A percentile compares a stretch with the other conserved stretches of the same genome.
phyloP scores from a whole-genome alignment of 2,888 invertebrate species.

The Hoplodrina ambigua region DNA sequence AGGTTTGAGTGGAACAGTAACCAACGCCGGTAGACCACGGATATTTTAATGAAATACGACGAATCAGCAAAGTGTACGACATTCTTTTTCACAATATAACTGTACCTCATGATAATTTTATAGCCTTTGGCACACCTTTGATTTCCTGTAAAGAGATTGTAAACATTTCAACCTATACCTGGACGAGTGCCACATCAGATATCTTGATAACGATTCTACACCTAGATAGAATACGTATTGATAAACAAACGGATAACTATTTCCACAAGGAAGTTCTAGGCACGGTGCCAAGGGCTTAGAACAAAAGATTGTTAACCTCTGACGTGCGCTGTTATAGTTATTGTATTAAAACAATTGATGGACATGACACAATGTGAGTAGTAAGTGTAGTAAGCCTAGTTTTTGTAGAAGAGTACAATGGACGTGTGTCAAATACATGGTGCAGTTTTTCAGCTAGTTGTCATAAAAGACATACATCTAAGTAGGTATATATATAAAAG shows the following conservation, averaged over 20 bases:
- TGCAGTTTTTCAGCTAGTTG: too few species aligned
- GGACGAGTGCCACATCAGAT: conserved; percentile 40
- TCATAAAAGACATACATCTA: too few species aligned
- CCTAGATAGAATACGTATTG: conserved; percentile 10
- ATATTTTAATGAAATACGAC: too few species aligned
- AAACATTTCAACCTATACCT: conserved; percentile 7
- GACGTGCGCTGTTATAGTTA: conserved; percentile 52
- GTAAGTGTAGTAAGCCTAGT: conserved; percentile 11
- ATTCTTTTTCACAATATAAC: too few species aligned
- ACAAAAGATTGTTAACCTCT: conserved; percentile 82
- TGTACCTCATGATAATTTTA: neutral
- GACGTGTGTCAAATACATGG: too few species aligned
- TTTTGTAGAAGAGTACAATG: neutral
- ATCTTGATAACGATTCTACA: neutral
- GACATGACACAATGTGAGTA: neutral
- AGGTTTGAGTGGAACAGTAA: too few species aligned
- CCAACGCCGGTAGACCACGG: too few species aligned
- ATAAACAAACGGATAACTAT: conserved; percentile 4
- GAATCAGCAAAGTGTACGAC: too few species aligned
- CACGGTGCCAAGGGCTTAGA: conserved; percentile 63
- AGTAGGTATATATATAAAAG: too few species aligned
- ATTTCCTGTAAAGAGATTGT: conserved; percentile 14
- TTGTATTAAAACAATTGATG: conserved; percentile 51
- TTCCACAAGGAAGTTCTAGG: conserved; percentile 60
- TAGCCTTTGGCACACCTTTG: conserved; percentile 15